Base-by-base conservation (phyloP, 2,888 invertebrate genomes). In the Trilocha varians region DNA sequence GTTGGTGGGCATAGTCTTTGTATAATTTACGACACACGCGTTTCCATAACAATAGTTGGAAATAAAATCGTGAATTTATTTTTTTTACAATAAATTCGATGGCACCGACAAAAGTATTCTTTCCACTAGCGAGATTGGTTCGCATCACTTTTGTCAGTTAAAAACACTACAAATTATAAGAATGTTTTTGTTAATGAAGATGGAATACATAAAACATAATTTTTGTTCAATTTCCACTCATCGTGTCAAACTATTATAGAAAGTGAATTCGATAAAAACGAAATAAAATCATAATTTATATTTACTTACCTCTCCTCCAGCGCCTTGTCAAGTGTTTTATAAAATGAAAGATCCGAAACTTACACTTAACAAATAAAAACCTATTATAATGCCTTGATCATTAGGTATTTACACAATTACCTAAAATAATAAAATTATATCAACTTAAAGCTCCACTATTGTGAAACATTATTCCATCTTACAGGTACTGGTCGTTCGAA, bases 1-100 rank as follows among this genome's bases (percentile, higher is more conserved):
- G 76, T 83, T 82, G 84, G 84, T 83, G 84, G 84, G 84, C 71
- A 78, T 68, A 70, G 68, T 80, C 71, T 79, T 76, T 75, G 73
- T 76, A 71, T 75, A 62, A 59, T 55, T 25, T 60, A 66, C 57
- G 65, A 67, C 64, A 78, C 78, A 78, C 79, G 72, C 69, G 68
- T 63, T 63, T 57, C 36, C 32, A 39, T 45, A 50, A 46, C 41
- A 50, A 50, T 46, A 41, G 36, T 45, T 52, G 52, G 52, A 55
- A 53, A 47, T 46, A 48, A 50, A 56, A 50, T 43, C 52, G 52
- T 38, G 55, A 49, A 45, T 43, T 49, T 33, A 34, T 34, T 56
- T 49, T 50, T 55, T 58, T 53, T 52, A n/a, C n/a, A 52, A 55
- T 48, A 47, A 42, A 51, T 60, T 55, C 53, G 53, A 70, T 70